phyloP scores from a whole-genome alignment of 1,140 invertebrate species.

The Venturia canescens region DNA sequence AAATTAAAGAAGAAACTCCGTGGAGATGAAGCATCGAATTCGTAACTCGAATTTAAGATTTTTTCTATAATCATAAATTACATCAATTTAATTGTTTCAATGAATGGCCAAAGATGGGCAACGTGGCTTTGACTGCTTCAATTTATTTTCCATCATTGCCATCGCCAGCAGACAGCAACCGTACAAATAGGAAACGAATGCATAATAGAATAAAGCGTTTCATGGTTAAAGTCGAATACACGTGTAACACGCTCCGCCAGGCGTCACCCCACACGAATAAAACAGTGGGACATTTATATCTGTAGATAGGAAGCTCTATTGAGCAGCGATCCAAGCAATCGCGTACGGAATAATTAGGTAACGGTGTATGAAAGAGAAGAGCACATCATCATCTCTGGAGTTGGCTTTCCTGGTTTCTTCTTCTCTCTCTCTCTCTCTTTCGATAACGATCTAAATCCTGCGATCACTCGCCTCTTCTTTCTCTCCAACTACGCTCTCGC shows the following conservation, averaged over 20 bases:
- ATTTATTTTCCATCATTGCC: background rate
- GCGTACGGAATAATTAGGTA: conserved; percentile 65
- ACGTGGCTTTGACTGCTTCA: background rate
- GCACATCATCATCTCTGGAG: background rate
- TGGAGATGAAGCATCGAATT: no score
- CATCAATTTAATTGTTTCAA: no score
- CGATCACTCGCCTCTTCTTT: conserved; percentile 21
- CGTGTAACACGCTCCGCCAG: conserved; percentile 41
- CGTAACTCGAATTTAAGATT: no score
- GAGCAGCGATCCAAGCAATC: conserved; percentile 24
- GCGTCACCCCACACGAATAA: conserved; percentile 23
- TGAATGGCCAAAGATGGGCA: no score
- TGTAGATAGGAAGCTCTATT: background rate
- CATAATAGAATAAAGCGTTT: background rate
- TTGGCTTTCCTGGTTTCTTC: conserved; percentile 23
- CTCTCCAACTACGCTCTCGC: background rate
- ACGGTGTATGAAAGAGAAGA: conserved; percentile 52
- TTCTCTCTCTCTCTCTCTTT: conserved; percentile 11
- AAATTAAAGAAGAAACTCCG: no score
- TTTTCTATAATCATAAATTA: no score
- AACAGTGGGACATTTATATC: background rate
- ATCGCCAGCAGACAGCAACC: background rate
- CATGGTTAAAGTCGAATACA: conserved; percentile 43
- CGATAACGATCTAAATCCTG: conserved; percentile 67
- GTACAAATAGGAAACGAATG: background rate